A percentile compares a stretch with the other conserved stretches of the same genome.
Evolutionary conservation across 2,888 invertebrate genomes (phyloP).

Genomic region (Prosapia bicincta): DNA sequence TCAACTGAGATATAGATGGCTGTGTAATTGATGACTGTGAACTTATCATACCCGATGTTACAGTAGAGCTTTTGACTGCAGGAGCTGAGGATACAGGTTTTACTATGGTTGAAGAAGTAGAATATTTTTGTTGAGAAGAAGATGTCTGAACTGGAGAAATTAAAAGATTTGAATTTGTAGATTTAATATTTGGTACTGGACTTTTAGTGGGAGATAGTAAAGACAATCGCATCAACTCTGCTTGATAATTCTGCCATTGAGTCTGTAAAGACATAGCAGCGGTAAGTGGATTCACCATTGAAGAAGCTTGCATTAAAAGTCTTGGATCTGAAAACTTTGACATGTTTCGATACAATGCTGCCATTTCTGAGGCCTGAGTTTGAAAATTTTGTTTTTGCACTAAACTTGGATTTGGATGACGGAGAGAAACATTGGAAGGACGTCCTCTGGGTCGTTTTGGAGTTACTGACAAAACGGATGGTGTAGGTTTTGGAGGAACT

Average conservation of each 20-base stretch:
- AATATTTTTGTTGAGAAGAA: neutral
- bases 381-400: neutral
- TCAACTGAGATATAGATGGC: too few relatives aligned
- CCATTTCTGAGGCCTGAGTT: slow-evolving; percentile 12
- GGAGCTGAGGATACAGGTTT: neutral
- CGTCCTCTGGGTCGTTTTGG: slow-evolving; percentile 23
- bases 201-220: neutral
- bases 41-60: neutral
- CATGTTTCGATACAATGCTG: slow-evolving; percentile 19
- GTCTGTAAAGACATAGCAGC: neutral
- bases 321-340: neutral
- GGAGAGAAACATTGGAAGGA: slow-evolving; percentile 11
- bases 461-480: neutral
- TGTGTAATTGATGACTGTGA: neutral
- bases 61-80: neutral
- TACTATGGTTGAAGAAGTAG: neutral
- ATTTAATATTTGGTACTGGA: neutral
- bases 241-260: neutral
- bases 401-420: slow-evolving; percentile 22
- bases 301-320: neutral
- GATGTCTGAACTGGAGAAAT: neutral
- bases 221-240: neutral
- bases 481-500: slow-evolving; percentile 7
- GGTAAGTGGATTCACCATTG: neutral
- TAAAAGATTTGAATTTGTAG: neutral